phyloP scores from a whole-genome alignment of 2,888 invertebrate species.

The Ctena decussata region DNA sequence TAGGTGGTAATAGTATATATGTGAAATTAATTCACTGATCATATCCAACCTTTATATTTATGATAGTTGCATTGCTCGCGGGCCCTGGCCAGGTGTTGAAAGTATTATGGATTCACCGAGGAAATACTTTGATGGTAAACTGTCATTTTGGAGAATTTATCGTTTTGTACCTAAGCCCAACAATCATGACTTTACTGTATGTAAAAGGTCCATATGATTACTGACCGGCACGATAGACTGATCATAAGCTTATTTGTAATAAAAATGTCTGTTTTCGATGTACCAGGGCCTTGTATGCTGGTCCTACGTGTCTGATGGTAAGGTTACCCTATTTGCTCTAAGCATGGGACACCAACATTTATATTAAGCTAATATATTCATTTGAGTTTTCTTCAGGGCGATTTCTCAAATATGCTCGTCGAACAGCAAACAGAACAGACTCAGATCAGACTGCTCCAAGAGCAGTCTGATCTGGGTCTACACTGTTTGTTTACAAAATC shows the following conservation, averaged over 20 bases:
- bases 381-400: too few species aligned
- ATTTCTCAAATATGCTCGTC: too few species aligned
- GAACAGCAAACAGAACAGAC: too few species aligned
- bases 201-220: background rate
- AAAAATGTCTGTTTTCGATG: background rate
- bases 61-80: slow-evolving; percentile 7
- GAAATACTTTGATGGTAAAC: background rate
- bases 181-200: background rate
- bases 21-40: slow-evolving; percentile 13
- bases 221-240: background rate
- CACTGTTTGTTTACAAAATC: too few species aligned
- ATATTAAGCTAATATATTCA: too few species aligned
- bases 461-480: too few species aligned
- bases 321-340: too few species aligned
- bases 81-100: slow-evolving; percentile 59
- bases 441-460: too few species aligned
- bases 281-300: background rate
- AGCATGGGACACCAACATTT: too few species aligned
- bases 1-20: background rate
- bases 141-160: slow-evolving; percentile 2
- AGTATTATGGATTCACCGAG: background rate
- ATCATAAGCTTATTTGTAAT: background rate
- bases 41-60: slow-evolving; percentile 3
- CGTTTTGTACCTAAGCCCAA: background rate
- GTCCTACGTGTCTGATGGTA: too few species aligned